Base-by-base conservation (phyloP, 2,797 vertebrate species). In the Centropyge bicolor region DNA sequence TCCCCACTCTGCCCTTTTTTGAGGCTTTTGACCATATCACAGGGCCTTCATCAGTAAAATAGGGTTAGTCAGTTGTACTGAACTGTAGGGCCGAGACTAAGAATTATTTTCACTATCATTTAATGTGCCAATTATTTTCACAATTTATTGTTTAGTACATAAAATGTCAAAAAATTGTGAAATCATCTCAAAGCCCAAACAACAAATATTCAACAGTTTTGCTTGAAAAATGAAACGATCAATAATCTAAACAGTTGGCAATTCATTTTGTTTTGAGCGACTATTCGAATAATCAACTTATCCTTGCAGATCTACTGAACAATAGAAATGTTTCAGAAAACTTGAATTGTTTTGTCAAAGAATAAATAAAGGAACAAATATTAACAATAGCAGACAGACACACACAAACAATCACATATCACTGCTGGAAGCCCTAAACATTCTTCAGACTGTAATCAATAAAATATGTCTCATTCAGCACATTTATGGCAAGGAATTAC, bases 391-490 rank as follows among this genome's bases (percentile, higher is more conserved):
- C 68, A 83, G 49, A 71, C 76, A 60, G 48, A 62, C 45, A 49
- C 41, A 57, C 45, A 67, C 52, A 76, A 48, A 74, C 66, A 82
- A 79, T 78, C 63, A 76, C 51, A 80, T 65, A 76, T 78, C 73
- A 74, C 73, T 41, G 74, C 67, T 65, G 83, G 85, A 85, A 31
- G 69, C 61, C 55, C n/a, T 74, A 77, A 81, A 86, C 63, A 71
- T 88, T 74, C 52, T 74, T 79, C 82, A 80, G 17, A 62, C 59
- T 69, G 64, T 62, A 81, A 88, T 88, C 68, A 78, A 71, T 83
- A 67, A 88, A 85, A 86, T 89, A 80, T 80, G 62, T 78, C 68
- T 71, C 63, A 69, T 67, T 86, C 82, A 66, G 73, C 67, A 64
- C 80, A 83, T 88, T 89, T 84, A 83, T 83, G 76, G 71, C 19